A percentile compares a stretch with the other conserved stretches of the same genome.
phyloP scores from a whole-genome alignment of 2,113 vertebrate genomes.

The Corvus hawaiiensis region DNA sequence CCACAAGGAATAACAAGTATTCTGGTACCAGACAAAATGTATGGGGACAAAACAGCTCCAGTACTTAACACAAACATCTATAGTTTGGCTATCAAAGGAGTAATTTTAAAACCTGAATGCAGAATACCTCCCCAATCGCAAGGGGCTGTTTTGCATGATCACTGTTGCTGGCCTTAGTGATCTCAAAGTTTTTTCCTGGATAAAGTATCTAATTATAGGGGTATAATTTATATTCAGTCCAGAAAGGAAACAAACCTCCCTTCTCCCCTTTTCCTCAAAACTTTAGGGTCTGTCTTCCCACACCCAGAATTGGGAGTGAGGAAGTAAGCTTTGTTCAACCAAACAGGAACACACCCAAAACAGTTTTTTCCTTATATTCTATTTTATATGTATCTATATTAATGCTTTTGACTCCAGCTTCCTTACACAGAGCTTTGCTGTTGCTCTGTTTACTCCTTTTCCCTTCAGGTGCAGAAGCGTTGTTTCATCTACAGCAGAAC shows the following conservation, averaged over 20 bases:
- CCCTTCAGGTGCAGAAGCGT: neutral
- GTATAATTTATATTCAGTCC: neutral
- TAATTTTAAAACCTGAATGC: neutral
- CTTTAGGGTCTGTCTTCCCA: neutral
- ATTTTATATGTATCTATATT: neutral
- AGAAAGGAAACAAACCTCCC: neutral
- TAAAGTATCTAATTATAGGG: neutral
- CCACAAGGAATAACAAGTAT: neutral
- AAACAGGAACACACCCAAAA: slow-evolving; percentile 8
- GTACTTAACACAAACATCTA: neutral
- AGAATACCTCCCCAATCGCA: neutral
- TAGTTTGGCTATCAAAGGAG: neutral
- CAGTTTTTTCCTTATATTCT: slow-evolving; percentile 16
- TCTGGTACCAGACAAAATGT: neutral
- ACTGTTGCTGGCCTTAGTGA: neutral
- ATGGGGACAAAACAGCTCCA: neutral
- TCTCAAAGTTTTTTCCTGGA: neutral
- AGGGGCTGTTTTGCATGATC: neutral
- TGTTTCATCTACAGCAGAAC: neutral
- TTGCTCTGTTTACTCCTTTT: neutral
- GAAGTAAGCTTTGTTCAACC: neutral
- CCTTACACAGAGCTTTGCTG: neutral
- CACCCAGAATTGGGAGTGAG: neutral
- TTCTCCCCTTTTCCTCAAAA: neutral
- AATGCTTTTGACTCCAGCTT: neutral